Evolutionary conservation across 2,888 invertebrate species (phyloP), one percentile per base, ranked within the genome.

Genomic region (Doris montereyensis): DNA sequence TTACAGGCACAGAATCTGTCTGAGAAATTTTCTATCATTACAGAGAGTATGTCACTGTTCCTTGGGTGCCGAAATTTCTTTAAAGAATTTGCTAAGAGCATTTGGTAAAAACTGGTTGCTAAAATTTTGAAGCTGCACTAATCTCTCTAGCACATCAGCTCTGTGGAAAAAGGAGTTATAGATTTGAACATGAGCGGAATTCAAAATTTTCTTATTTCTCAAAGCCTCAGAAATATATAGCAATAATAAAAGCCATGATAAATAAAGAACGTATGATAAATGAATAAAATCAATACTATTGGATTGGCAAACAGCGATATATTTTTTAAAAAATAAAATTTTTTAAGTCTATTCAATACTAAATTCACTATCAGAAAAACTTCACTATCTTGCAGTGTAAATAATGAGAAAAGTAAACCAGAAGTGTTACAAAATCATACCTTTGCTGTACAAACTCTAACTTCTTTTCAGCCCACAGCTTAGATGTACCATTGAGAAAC

Each of bases 61-160:
- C 77, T 89, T 88, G 5, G 92, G 92, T n/a, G 92, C 92, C 78
- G 91, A 90, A 21, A 92, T 88, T 71, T 90, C 89, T 73, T 87
- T 84, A 84, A 93, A 93, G 78, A 92, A 92, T 77, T 89, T 89
- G 4, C 93, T 86, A 71, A 93, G 86, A 67, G 93, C 93, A 84
- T 92, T 92, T 2, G 92, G 92, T 73, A 93, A 87, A 84, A 92
- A 93, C 84, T 91, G 91, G 81, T 92, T 91, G 71, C 90, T 87
- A 84, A 91, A 93, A 82, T 92, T 91, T 79, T 92, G 92, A 57
- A 92, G 87, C 76, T 91, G 88, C 32, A 93, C 88, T 30, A 92
- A 84, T 71, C 89, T 85, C 80, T 92, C 91, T 62, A 88, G 81
- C 5, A 90, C 87, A 83, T 90, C 90, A 77, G 87, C 84, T 75